phyloP scores from a whole-genome alignment of 2,113 vertebrate species.

The Saguinus midas region DNA sequence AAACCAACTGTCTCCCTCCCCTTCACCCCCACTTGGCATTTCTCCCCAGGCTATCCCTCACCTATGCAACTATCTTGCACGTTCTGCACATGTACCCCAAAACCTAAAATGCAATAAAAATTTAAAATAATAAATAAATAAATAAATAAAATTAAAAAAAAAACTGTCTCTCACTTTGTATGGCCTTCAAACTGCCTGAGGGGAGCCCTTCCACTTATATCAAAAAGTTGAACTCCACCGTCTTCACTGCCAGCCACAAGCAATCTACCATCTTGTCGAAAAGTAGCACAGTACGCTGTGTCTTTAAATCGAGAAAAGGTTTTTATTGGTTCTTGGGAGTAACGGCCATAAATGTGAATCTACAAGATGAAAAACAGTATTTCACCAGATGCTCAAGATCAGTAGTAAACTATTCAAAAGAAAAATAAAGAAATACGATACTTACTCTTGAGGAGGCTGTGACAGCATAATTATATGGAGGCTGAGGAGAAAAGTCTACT shows the following conservation, averaged over 20 bases:
- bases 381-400: not conserved
- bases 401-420: not conserved
- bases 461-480: constrained; percentile 94
- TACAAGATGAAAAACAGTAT: constrained; percentile 70
- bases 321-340: constrained; percentile 94
- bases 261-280: constrained; percentile 92
- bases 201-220: constrained; percentile 89
- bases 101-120: too few relatives aligned
- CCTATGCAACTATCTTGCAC: too few relatives aligned
- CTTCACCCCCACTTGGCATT: too few relatives aligned
- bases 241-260: constrained; percentile 95
- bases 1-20: constrained; percentile 51
- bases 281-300: constrained; percentile 92
- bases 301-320: constrained; percentile 94
- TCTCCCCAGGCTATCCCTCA: too few relatives aligned
- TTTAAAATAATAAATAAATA: too few relatives aligned
- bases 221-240: constrained; percentile 90
- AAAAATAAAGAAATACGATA: not conserved
- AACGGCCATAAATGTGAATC: constrained; percentile 95
- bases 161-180: constrained; percentile 88
- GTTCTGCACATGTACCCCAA: too few relatives aligned
- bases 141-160: too few relatives aligned
- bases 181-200: constrained; percentile 93
- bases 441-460: constrained; percentile 96
- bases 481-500: constrained; percentile 91